A percentile compares a stretch with the other conserved stretches of the same genome.
These are phyloP conservation scores for Alosa sapidissima DNA, from an alignment of 2,797 vertebrate species.

Conservation along the genomic window DNA sequence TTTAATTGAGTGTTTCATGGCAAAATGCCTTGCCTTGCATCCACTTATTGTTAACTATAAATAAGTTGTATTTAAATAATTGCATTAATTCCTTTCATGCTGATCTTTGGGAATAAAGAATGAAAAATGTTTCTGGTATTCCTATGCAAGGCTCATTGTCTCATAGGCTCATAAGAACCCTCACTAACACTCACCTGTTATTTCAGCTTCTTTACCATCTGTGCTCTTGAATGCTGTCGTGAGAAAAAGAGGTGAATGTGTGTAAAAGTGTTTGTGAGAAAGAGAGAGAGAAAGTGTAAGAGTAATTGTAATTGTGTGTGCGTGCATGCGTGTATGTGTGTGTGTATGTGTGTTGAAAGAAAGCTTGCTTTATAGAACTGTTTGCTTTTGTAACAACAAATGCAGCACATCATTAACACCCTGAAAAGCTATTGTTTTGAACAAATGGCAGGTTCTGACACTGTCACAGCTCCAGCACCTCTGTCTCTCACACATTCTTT, in stretches of 20 bases:
- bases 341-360: constrained; percentile 19
- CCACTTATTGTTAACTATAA: constrained; percentile 52
- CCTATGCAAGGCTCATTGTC: constrained; percentile 4
- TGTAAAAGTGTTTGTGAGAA: neutral
- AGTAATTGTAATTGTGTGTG: neutral
- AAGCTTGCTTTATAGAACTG: constrained; percentile 49
- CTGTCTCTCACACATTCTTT: neutral
- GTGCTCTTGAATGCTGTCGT: neutral
- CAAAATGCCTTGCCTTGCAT: constrained; percentile 60
- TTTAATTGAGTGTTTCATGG: constrained; percentile 59
- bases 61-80: constrained; percentile 68
- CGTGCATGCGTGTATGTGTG: too few species aligned
- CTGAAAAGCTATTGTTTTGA: constrained; percentile 58
- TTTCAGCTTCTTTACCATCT: constrained; percentile 40
- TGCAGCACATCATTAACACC: constrained; percentile 70
- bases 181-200: constrained; percentile 9
- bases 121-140: constrained; percentile 42
- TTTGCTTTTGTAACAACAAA: constrained; percentile 69
- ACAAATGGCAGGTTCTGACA: constrained; percentile 72
- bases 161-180: neutral
- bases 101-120: constrained; percentile 57
- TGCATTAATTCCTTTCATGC: constrained; percentile 43
- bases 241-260: neutral
- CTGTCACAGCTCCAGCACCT: constrained; percentile 9
- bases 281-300: neutral